Evolutionary conservation across 2,113 vertebrate species (phyloP), one percentile per base, ranked within the genome.

Genomic region (Capricornis sumatraensis): DNA sequence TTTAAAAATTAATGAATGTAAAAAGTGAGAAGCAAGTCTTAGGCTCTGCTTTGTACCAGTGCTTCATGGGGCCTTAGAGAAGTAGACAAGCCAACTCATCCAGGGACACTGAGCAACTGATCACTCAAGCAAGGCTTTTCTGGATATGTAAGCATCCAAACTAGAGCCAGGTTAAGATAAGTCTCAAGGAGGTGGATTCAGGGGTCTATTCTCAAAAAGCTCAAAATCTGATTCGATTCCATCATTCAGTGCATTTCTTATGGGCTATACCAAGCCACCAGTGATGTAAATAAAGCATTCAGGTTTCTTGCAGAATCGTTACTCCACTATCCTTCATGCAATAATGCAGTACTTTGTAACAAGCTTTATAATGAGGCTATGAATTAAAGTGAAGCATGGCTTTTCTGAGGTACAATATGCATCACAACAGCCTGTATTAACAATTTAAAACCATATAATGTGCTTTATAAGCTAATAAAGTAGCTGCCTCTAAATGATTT

Each of bases 391-490:
- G 98, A 98, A 95, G 52, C 96, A 98, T 98, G 79, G 58, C 52
- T 98, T 98, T 98, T 95, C 91, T 55, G 95, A 94, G 94, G 83
- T 93, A 95, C 95, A 94, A 85, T 98, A 97, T 95, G 96, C 95
- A 97, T 96, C 95, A 89, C 96, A 98, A 98, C 97, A 98, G 97
- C 83, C 91, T 96, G 87, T 98, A 98, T 98, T 98, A 98, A 98
- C 97, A 98, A 98, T 98, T 98, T 98, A 98, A 98, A 98, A 94
- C 97, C 93, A 94, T 96, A 98, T 98, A 97, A 97, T 98, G 96
- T 98, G 94, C 96, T 98, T 98, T 98, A 97, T 98, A 98, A 98
- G 97, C 98, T 98, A 98, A 98, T 98, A 98, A 98, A 98, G 93
- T 98, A 97, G 89, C 94, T 98, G 91, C 95, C 79, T 97, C 83